phyloP scores from a whole-genome alignment of 1,140 invertebrate genomes.

The Solenopsis fugax region DNA sequence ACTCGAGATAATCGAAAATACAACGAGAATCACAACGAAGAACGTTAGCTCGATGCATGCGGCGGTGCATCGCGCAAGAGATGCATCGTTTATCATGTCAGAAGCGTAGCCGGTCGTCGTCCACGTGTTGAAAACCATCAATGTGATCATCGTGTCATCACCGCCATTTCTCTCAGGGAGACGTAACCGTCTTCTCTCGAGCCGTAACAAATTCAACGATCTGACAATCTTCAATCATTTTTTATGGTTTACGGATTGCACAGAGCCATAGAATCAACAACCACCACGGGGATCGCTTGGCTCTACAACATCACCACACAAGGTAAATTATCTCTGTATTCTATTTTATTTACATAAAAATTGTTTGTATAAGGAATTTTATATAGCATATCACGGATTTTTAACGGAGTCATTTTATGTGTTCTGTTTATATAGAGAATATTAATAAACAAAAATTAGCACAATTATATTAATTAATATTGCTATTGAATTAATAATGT shows the following conservation, averaged over 20 bases:
- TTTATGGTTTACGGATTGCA: slow-evolving; percentile 74
- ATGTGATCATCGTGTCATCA: slow-evolving; percentile 6
- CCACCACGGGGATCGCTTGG: slow-evolving; percentile 73
- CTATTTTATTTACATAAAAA: slow-evolving; percentile 2
- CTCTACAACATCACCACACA: slow-evolving; percentile 73
- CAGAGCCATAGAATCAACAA: slow-evolving; percentile 63
- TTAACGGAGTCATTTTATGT: background rate
- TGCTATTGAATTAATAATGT: background rate
- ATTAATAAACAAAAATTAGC: background rate
- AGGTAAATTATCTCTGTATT: slow-evolving; percentile 61
- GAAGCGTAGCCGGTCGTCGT: slow-evolving; percentile 1
- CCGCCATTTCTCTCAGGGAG: background rate
- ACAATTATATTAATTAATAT: background rate
- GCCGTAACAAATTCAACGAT: slow-evolving; percentile 1
- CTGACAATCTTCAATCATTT: slow-evolving; percentile 39
- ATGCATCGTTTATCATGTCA: slow-evolving; percentile 32
- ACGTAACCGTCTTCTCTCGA: background rate
- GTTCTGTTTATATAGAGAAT: background rate
- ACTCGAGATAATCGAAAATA: background rate
- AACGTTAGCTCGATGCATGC: background rate
- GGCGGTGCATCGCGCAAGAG: background rate
- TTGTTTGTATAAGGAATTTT: background rate
- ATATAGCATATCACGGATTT: background rate
- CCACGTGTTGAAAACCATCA: slow-evolving; percentile 17
- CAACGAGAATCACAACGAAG: slow-evolving; percentile 8